Evolutionary conservation across 2,113 vertebrate species (phyloP).

Genomic region (Rhipidura dahli): DNA sequence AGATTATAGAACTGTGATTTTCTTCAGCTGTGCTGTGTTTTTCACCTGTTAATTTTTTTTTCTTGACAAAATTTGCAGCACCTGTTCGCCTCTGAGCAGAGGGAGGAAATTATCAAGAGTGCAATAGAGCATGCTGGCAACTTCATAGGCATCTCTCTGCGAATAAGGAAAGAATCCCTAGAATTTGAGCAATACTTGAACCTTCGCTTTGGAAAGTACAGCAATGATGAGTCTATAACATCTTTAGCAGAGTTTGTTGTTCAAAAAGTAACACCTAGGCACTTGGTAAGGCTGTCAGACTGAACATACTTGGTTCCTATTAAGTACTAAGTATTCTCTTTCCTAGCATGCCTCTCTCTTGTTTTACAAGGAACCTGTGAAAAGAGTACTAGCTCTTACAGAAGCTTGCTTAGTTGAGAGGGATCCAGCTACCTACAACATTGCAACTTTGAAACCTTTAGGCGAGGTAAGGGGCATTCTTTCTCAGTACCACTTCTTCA

Average conservation of each 20-base stretch:
- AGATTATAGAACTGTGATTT: background rate
- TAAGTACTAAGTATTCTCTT: background rate
- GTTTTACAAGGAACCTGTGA: slow-evolving; percentile 86
- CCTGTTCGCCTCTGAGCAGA: slow-evolving; percentile 94
- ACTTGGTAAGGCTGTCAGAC: slow-evolving; percentile 78
- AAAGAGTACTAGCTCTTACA: slow-evolving; percentile 90
- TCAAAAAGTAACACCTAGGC: slow-evolving; percentile 93
- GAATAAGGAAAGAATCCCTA: slow-evolving; percentile 88
- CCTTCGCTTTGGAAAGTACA: slow-evolving; percentile 94
- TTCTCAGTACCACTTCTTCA: background rate
- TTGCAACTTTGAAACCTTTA: slow-evolving; percentile 94
- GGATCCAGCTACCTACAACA: slow-evolving; percentile 96
- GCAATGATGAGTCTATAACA: slow-evolving; percentile 94
- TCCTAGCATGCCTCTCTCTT: background rate
- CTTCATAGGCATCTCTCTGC: slow-evolving; percentile 90
- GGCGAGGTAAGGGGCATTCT: slow-evolving; percentile 82
- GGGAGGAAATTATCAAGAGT: slow-evolving; percentile 94
- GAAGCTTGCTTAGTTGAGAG: slow-evolving; percentile 96
- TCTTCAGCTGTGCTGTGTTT: background rate
- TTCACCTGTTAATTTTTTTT: background rate
- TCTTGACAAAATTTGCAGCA: slow-evolving; percentile 78
- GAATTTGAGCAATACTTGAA: slow-evolving; percentile 88
- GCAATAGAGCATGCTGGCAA: slow-evolving; percentile 97
- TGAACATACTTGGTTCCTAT: background rate
- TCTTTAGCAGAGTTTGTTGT: slow-evolving; percentile 97